These are phyloP conservation scores for Trachythela sp. DNA, from an alignment of 64 coral and sea anemone species.

Conservation along the genomic window DNA sequence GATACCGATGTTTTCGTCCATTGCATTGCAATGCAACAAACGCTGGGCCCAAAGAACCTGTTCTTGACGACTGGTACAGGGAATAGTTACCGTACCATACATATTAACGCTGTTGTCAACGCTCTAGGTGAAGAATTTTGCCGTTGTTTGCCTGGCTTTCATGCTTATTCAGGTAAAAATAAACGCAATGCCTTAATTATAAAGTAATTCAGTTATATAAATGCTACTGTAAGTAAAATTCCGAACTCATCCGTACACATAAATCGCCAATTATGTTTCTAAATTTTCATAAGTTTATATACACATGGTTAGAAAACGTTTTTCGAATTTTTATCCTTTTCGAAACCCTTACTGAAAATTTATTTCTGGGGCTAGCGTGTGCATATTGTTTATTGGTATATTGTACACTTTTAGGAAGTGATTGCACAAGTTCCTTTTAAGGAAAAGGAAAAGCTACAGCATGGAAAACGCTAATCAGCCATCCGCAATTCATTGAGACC, in stretches of 20 bases:
- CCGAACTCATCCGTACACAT: neutral
- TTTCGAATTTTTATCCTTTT: too few relatives aligned
- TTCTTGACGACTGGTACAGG: neutral
- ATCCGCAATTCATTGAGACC: neutral
- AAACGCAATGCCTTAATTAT: neutral
- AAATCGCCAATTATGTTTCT: neutral
- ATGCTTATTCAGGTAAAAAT: conserved; percentile 12
- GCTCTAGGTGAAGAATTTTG: conserved; percentile 6
- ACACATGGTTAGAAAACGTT: too few relatives aligned
- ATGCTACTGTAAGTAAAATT: neutral
- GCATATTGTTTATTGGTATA: too few relatives aligned
- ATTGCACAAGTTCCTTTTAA: neutral
- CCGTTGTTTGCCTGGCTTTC: conserved; percentile 10
- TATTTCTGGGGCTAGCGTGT: neutral
- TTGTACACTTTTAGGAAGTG: neutral
- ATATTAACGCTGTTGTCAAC: neutral
- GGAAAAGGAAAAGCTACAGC: conserved; percentile 14
- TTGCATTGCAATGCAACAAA: conserved; percentile 10
- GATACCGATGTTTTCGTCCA: conserved; percentile 49
- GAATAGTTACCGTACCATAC: neutral
- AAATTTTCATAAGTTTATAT: neutral
- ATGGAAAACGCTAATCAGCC: neutral
- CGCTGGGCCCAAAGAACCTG: neutral
- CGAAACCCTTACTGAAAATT: neutral
- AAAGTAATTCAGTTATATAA: neutral